Percentiles rank a stretch among this genome's conserved stretches.
phyloP scores from a whole-genome alignment of 2,113 vertebrate genomes.

The Labeo rohita region DNA sequence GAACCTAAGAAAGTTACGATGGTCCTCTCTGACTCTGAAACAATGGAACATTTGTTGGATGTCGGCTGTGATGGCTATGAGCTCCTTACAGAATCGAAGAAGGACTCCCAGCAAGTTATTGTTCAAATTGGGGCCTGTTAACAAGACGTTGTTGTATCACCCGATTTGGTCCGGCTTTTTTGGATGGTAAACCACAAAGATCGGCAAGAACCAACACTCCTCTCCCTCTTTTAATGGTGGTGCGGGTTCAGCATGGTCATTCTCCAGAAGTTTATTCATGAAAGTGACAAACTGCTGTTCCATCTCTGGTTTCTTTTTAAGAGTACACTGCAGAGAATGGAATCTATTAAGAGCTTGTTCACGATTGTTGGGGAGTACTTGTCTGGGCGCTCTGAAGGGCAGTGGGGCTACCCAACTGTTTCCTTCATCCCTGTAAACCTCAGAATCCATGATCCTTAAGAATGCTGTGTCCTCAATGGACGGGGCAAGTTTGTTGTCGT shows the following conservation, averaged over 20 bases:
- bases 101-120: not conserved
- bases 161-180: not conserved
- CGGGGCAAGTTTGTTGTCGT: not conserved
- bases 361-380: slow-evolving; percentile 1
- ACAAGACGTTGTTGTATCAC: not conserved
- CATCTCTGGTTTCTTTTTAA: not conserved
- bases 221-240: not conserved
- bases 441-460: slow-evolving; percentile 22
- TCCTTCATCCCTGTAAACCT: not conserved
- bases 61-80: not conserved
- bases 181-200: not conserved
- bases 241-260: not conserved
- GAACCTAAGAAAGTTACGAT: not conserved
- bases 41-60: slow-evolving; percentile 10
- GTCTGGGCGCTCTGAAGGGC: slow-evolving; percentile 17
- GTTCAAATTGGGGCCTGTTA: not conserved
- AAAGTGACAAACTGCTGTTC: not conserved
- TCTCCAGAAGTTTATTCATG: not conserved
- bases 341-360: not conserved
- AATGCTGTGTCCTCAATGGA: slow-evolving; percentile 31
- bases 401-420: slow-evolving; percentile 45
- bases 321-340: not conserved
- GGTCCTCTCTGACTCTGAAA: not conserved
- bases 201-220: not conserved
- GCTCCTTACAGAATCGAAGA: not conserved